Evolutionary conservation across 35 echinoderm and acorn worm species (phyloP).

Genomic region (Stichopus chloronotus): DNA sequence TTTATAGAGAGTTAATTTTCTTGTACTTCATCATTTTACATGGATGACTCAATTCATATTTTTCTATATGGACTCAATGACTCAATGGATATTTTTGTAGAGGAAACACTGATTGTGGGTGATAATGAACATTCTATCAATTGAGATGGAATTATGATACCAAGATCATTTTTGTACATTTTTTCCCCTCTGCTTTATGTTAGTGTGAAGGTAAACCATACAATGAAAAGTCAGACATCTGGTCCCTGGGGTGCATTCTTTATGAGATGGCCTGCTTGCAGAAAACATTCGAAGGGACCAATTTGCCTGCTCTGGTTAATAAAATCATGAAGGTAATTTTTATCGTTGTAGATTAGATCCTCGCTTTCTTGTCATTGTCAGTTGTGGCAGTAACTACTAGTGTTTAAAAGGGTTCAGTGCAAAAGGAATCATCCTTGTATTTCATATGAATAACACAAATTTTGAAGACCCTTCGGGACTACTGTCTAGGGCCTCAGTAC

Average conservation of each 20-base stretch:
- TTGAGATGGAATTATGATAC: too few species aligned
- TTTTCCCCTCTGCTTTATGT: slow-evolving; percentile 18
- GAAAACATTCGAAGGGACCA: slow-evolving; percentile 99
- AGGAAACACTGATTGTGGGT: too few species aligned
- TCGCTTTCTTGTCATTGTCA: too few species aligned
- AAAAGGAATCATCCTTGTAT: too few species aligned
- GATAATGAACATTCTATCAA: too few species aligned
- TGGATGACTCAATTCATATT: too few species aligned
- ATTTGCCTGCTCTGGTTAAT: slow-evolving; percentile 95
- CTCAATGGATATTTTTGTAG: too few species aligned
- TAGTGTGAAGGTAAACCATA: slow-evolving; percentile 99
- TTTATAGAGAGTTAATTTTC: too few species aligned
- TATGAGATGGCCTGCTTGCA: slow-evolving; percentile 99
- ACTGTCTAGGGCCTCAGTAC: too few species aligned
- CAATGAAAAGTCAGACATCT: slow-evolving; percentile 99
- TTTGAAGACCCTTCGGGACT: not conserved
- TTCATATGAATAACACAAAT: not conserved
- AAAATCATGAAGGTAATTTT: slow-evolving; percentile 98
- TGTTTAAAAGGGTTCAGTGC: not conserved
- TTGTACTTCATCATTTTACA: too few species aligned
- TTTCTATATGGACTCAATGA: too few species aligned
- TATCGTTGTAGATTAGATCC: not conserved
- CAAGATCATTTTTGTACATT: too few species aligned
- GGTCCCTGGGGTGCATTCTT: slow-evolving; percentile 92
- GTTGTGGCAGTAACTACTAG: not conserved